Evolutionary conservation across 2,888 invertebrate species (phyloP), one percentile per base, ranked within the genome.

Genomic region (Holacanthella duospinosa): DNA sequence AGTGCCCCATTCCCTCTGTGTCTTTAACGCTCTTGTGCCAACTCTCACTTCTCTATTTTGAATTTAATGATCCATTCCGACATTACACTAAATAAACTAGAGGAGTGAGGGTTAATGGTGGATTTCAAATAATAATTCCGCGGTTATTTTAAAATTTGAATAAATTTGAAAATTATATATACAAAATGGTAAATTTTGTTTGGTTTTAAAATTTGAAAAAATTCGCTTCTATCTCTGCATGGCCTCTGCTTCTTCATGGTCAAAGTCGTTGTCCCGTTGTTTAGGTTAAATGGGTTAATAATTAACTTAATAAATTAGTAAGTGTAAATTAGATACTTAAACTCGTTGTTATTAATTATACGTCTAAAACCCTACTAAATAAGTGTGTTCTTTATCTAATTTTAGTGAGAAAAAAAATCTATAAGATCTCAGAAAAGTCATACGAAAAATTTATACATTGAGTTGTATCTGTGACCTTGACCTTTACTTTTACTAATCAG

Each of bases 11-110:
- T 48, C 16, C 48, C 48, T 48, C 48, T 48, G 48, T 48, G 48
- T 48, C 48, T 48, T 48, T 9, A 48, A 36, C n/a, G 48, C 48
- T 48, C 48, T 48, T 48, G 48, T 21, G 48, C 48, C 21, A 48
- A 48, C n/a, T n/a, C n/a, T 4, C 48, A 36, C 36, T 36, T 16
- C 36, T 9, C 6, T 6, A 16, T 16, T 36, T 36, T 16, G 36
- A 6, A 16, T 36, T n/a, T n/a, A n/a, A n/a, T n/a, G n/a, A n/a
- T n/a, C n/a, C n/a, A n/a, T n/a, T n/a, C n/a, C n/a, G n/a, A n/a
- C n/a, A n/a, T n/a, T n/a, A n/a, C n/a, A n/a, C n/a, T n/a, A n/a
- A n/a, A n/a, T n/a, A n/a, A n/a, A n/a, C n/a, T n/a, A n/a, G n/a
- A n/a, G n/a, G n/a, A n/a, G n/a, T n/a, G n/a, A n/a, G n/a, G n/a